Evolutionary conservation across 92 coral and sea anemone species (phyloP).

Genomic region (Palythoa caribaeorum): DNA sequence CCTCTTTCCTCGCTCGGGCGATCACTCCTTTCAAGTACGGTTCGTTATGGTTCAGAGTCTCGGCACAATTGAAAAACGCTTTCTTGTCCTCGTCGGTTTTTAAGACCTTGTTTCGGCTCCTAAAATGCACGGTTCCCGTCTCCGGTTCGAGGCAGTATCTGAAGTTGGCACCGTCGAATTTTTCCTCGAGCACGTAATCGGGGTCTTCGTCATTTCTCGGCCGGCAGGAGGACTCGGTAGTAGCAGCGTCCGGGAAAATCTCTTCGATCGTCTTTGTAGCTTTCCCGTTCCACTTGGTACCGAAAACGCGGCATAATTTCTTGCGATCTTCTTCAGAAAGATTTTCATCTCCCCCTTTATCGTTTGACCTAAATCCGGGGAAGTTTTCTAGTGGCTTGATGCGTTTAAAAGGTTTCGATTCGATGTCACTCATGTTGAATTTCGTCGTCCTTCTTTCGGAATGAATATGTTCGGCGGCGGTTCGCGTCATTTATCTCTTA

Average conservation of each 20-base stretch:
- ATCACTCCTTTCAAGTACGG: not conserved
- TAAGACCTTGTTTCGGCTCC: not conserved
- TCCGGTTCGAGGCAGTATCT: not conserved
- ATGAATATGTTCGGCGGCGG: not conserved
- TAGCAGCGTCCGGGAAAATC: not conserved
- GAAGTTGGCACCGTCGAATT: not conserved
- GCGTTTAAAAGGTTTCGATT: not conserved
- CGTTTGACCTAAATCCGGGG: not conserved
- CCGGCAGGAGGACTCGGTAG: not conserved
- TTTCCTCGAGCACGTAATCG: not conserved
- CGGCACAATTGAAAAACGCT: not conserved
- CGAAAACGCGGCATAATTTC: not conserved
- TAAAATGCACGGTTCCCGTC: not conserved
- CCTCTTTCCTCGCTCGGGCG: not conserved
- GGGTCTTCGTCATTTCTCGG: not conserved
- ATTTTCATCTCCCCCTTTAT: not conserved
- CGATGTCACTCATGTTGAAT: not conserved
- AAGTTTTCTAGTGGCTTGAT: no score
- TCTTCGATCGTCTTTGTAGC: not conserved
- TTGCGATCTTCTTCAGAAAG: not conserved
- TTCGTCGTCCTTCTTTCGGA: not conserved
- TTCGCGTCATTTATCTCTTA: no score
- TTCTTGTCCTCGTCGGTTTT: not conserved
- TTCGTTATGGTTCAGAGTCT: not conserved
- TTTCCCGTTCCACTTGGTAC: not conserved